A percentile compares a stretch with the other conserved stretches of the same genome.
Conservation (phyloP, 2,797 vertebrate species). For the Acestrorhynchus altus region DNA sequence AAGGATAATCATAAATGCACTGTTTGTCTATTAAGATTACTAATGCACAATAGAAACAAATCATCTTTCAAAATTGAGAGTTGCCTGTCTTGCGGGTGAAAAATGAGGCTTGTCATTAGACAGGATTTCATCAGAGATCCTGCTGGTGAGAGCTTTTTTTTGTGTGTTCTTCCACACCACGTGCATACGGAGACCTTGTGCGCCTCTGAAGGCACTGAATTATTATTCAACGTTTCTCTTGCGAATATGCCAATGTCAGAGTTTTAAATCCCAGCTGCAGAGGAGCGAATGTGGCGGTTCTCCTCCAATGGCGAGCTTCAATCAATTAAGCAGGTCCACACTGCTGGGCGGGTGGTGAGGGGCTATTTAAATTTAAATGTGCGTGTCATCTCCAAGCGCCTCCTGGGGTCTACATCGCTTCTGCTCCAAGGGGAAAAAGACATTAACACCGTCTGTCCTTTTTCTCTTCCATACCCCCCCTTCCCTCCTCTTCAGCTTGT, state of each 20-base stretch:
- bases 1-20: conserved; percentile 45
- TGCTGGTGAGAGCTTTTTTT: not conserved
- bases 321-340: conserved; percentile 89
- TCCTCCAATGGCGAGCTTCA: conserved; percentile 87
- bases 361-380: conserved; percentile 90
- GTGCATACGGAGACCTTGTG: conserved; percentile 3
- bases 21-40: conserved; percentile 47
- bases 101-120: conserved; percentile 51
- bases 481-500: conserved; percentile 78
- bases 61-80: conserved; percentile 49
- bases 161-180: not conserved
- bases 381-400: conserved; percentile 92
- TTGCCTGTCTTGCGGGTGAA: conserved; percentile 28
- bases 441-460: conserved; percentile 92
- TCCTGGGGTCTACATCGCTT: conserved; percentile 85
- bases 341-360: conserved; percentile 89
- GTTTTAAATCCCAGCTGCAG: conserved; percentile 91
- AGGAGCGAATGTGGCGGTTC: conserved; percentile 85
- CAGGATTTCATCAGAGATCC: conserved; percentile 44
- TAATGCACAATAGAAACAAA: conserved; percentile 53
- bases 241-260: conserved; percentile 85
- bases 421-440: conserved; percentile 88
- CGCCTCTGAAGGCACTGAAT: conserved; percentile 83
- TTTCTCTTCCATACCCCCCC: conserved; percentile 76
- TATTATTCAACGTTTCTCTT: conserved; percentile 87